A percentile compares a stretch with the other conserved stretches of the same genome.
Evolutionary conservation across 2,113 vertebrate species (phyloP).

Genomic region (Burhinus bistriatus): DNA sequence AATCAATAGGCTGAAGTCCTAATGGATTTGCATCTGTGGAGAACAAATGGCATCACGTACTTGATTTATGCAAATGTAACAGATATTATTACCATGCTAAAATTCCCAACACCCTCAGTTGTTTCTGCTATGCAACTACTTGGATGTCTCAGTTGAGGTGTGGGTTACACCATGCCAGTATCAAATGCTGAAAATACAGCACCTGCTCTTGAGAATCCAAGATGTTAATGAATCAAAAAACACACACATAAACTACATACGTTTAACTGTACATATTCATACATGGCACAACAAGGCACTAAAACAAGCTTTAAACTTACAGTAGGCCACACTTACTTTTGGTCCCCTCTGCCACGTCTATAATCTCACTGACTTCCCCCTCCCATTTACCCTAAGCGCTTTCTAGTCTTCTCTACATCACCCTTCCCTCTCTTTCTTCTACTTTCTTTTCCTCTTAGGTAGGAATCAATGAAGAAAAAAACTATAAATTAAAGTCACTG

Average conservation of each 20-base stretch:
- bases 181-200: background rate
- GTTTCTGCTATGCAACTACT: background rate
- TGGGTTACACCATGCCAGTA: background rate
- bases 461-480: background rate
- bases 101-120: background rate
- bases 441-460: background rate
- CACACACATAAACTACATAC: background rate
- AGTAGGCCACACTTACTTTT: background rate
- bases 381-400: background rate
- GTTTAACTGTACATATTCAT: background rate
- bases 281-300: background rate
- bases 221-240: background rate
- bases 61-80: background rate
- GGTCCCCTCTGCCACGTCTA: background rate
- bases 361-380: background rate
- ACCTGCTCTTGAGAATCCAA: background rate
- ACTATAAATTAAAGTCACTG: background rate
- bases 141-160: background rate
- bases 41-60: background rate
- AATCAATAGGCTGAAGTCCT: slow-evolving; percentile 83
- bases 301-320: background rate
- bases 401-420: background rate
- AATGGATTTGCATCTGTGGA: slow-evolving; percentile 79
- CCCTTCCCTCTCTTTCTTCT: background rate
- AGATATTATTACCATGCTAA: background rate